Evolutionary conservation across 2,888 invertebrate genomes (phyloP), one percentile per base, ranked within the genome.

Genomic region (Schizotus pectinicornis): DNA sequence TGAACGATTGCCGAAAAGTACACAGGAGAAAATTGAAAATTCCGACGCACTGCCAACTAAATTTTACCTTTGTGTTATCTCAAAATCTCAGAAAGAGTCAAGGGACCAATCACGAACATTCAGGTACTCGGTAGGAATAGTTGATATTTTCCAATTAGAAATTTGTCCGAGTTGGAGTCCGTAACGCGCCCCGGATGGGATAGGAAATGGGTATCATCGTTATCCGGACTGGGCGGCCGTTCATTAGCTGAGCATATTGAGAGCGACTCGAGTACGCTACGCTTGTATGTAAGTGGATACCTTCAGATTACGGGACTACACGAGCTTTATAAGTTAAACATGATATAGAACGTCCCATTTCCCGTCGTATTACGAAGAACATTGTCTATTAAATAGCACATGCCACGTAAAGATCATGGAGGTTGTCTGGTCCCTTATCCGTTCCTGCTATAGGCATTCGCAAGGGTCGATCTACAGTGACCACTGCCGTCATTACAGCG

Each of bases 401-500:
- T 54, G 32, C 38, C 11, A 11, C 6, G 36, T 48, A 22, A 22
- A 22, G 22, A 22, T 22, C 22, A 22, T 22, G 22, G 22, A 22
- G 22, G 22, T 22, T 22, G 22, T 3, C 22, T 22, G 22, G 22
- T 22, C 22, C 22, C 22, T 5, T 22, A 22, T 22, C 22, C 22
- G 5, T 22, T 22, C 22, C 5, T 22, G 51, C 38, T 45, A 57
- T 45, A 57, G 48, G 51, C 50, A 39, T 59, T 54, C 51, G 50
- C 31, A 32, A 52, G 61, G 63, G 64, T 59, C 61, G 57, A 51
- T 55, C 58, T 45, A 42, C 47, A 59, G 37, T 56, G 64, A 65
- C 65, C 65, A 45, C 65, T 14, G 52, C 38, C 60, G 58, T 65
- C 63, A 67, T 67, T 65, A 64, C 47, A 43, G 64, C 57, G 67